Conservation (phyloP, 64 coral and sea anemone species). For the Montipora cactus region DNA sequence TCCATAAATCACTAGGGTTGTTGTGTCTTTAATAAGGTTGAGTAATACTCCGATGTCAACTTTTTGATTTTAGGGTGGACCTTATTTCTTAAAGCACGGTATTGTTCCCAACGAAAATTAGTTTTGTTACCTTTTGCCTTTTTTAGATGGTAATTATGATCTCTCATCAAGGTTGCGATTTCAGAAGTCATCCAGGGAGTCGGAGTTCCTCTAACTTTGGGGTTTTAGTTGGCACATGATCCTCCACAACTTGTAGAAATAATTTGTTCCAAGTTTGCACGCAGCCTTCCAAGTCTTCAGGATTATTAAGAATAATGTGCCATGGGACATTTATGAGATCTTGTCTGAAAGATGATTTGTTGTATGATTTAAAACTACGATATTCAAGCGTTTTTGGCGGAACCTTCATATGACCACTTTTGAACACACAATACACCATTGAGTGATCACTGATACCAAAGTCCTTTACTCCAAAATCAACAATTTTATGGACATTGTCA, state of each 20-base stretch:
- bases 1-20: conserved; percentile 56
- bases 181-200: too few relatives aligned
- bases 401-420: conserved; percentile 53
- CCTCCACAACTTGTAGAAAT: conserved; percentile 66
- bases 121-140: conserved; percentile 68
- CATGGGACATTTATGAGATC: conserved; percentile 46
- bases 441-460: conserved; percentile 66
- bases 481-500: conserved; percentile 43
- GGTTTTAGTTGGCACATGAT: conserved; percentile 71
- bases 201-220: conserved; percentile 41
- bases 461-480: conserved; percentile 55
- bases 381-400: conserved; percentile 65
- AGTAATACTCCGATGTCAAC: conserved; percentile 48
- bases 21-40: conserved; percentile 44
- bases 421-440: conserved; percentile 60
- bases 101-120: conserved; percentile 66
- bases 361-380: conserved; percentile 61
- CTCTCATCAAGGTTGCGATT: conserved; percentile 21
- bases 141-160: conserved; percentile 59
- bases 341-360: conserved; percentile 57
- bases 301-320: conserved; percentile 66
- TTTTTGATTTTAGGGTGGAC: conserved; percentile 61
- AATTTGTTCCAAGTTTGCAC: conserved; percentile 62
- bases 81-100: conserved; percentile 67
- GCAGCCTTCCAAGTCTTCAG: conserved; percentile 50